These are phyloP conservation scores for Delia radicum DNA, from an alignment of 1,140 invertebrate genomes.

Conservation along the genomic window DNA sequence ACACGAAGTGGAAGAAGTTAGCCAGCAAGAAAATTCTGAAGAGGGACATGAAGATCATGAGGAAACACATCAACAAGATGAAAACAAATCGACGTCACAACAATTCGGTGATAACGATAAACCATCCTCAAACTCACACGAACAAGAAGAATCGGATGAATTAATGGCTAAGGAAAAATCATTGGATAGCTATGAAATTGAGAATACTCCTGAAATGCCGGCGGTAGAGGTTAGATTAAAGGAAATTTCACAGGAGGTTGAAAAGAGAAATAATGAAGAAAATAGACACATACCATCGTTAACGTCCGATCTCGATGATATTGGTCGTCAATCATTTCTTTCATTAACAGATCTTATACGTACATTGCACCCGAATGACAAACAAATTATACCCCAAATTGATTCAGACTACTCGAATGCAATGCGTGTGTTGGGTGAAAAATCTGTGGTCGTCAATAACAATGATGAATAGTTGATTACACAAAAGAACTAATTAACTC, in stretches of 20 bases:
- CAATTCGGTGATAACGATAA: slow-evolving; percentile 26
- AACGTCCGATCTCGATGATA: slow-evolving; percentile 38
- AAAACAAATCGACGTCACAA: slow-evolving; percentile 30
- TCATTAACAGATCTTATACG: slow-evolving; percentile 53
- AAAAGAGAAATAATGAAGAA: slow-evolving; percentile 40
- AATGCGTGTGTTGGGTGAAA: slow-evolving; percentile 54
- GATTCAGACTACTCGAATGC: slow-evolving; percentile 55
- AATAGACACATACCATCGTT: slow-evolving; percentile 37
- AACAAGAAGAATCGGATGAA: slow-evolving; percentile 30
- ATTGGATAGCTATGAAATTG: slow-evolving; percentile 30
- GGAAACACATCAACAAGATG: slow-evolving; percentile 31
- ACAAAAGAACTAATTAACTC: neutral
- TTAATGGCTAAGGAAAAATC: slow-evolving; percentile 33
- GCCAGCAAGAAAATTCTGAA: slow-evolving; percentile 11
- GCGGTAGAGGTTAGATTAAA: slow-evolving; percentile 53
- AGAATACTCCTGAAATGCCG: slow-evolving; percentile 39
- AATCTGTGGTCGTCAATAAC: slow-evolving; percentile 33
- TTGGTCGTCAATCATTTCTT: slow-evolving; percentile 49
- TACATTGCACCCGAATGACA: slow-evolving; percentile 52
- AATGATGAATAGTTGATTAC: slow-evolving; percentile 6
- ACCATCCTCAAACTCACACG: neutral
- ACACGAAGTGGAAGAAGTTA: neutral
- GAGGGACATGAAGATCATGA: slow-evolving; percentile 31
- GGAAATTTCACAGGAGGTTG: slow-evolving; percentile 53
- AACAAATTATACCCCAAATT: slow-evolving; percentile 54